Evolutionary conservation across 2,888 invertebrate species (phyloP).

Genomic region (Bellardia bayeri): DNA sequence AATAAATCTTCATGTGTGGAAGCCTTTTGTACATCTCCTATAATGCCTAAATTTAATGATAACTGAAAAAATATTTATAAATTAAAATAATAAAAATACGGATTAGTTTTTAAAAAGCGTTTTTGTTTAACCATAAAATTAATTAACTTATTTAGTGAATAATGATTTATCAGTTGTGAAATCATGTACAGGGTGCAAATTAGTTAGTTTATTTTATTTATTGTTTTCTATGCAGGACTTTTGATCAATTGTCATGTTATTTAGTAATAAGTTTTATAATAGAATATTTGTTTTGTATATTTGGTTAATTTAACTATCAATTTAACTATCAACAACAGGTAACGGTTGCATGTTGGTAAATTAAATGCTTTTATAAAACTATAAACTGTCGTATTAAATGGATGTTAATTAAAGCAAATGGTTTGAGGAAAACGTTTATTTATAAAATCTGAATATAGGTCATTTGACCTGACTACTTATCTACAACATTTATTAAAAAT

Average conservation of each 20-base stretch:
- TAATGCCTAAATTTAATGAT: constrained; percentile 81
- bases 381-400: constrained; percentile 2
- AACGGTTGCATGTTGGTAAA: constrained; percentile 43
- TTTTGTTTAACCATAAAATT: neutral
- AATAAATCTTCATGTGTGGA: constrained; percentile 83
- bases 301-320: constrained; percentile 21
- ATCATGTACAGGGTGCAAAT: constrained; percentile 2
- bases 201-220: neutral
- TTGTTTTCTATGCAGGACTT: constrained; percentile 1
- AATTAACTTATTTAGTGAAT: neutral
- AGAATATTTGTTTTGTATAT: neutral
- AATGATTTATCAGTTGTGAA: neutral
- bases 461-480: too few relatives aligned
- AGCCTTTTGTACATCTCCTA: constrained; percentile 82
- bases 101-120: neutral
- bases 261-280: constrained; percentile 20
- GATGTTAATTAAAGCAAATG: neutral
- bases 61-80: constrained; percentile 75
- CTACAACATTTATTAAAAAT: too few relatives aligned
- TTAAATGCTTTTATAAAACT: constrained; percentile 21
- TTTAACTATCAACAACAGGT: neutral
- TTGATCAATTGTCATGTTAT: constrained; percentile 38
- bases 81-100: constrained; percentile 11
- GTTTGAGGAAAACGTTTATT: neutral
- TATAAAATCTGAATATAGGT: too few relatives aligned